Evolutionary conservation across 2,113 vertebrate genomes (phyloP).

Genomic region (Pteruthius melanotis): DNA sequence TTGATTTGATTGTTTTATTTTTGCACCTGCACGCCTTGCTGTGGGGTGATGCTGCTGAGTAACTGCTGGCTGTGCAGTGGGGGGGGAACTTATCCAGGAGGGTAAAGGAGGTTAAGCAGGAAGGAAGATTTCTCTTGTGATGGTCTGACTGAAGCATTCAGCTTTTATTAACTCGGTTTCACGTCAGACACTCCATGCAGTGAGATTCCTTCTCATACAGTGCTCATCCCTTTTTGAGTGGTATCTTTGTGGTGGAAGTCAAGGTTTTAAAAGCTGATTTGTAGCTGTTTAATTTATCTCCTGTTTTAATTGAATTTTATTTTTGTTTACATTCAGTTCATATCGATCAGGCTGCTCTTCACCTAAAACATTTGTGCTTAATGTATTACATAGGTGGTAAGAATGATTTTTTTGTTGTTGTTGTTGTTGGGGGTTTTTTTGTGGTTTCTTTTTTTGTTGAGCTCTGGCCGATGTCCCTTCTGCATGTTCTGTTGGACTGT

Average conservation of each 20-base stretch:
- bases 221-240: conserved; percentile 57
- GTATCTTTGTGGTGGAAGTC: background rate
- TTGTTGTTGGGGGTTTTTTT: background rate
- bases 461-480: conserved; percentile 55
- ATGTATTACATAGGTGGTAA: conserved; percentile 90
- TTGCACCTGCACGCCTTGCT: background rate
- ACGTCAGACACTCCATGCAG: conserved; percentile 42
- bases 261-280: background rate
- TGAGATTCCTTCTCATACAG: conserved; percentile 78
- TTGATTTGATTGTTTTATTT: background rate
- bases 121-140: background rate
- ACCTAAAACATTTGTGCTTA: conserved; percentile 87
- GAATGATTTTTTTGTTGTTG: conserved; percentile 65
- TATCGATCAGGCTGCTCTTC: conserved; percentile 80
- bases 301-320: conserved; percentile 72
- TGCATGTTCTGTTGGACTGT: conserved; percentile 67
- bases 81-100: background rate
- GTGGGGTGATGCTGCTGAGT: background rate
- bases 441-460: conserved; percentile 17
- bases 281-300: conserved; percentile 18
- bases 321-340: conserved; percentile 86
- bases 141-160: background rate
- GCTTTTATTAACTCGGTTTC: background rate
- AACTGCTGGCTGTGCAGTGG: background rate
- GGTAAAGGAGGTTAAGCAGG: background rate